A percentile compares a stretch with the other conserved stretches of the same genome.
Conservation (phyloP, 2,888 invertebrate genomes). For the Prosapia bicincta region DNA sequence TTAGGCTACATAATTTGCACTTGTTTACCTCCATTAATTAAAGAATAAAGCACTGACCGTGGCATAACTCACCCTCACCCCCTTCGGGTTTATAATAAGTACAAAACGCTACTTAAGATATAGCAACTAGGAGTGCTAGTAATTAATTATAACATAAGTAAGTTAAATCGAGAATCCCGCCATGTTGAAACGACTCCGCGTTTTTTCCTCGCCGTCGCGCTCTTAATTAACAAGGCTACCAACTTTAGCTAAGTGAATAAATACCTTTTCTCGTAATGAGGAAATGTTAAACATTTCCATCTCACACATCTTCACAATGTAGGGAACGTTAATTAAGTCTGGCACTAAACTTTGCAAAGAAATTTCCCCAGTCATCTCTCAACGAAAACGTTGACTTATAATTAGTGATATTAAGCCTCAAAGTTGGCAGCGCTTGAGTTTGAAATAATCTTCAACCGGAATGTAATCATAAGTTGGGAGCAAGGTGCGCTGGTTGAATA, state of each 20-base stretch:
- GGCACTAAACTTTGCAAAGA: not conserved
- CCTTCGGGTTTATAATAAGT: no score
- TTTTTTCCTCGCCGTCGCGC: not conserved
- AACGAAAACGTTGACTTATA: not conserved
- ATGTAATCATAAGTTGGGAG: not conserved
- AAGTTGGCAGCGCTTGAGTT: not conserved
- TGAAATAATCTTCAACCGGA: not conserved
- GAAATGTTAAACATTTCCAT: not conserved
- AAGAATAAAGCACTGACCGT: no score
- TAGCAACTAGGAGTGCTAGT: no score
- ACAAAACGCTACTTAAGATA: no score
- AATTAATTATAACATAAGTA: no score
- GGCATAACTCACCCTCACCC: no score
- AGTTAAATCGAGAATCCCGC: not conserved
- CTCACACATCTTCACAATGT: not conserved
- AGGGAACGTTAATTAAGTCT: not conserved
- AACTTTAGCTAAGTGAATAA: conserved; percentile 2
- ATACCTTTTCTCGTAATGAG: not conserved
- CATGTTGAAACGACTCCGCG: not conserved
- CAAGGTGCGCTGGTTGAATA: not conserved
- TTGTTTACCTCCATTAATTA: no score
- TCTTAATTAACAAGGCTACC: not conserved
- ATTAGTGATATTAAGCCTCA: not conserved
- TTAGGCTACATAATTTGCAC: no score
- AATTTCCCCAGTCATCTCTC: not conserved